Evolutionary conservation across 2,888 invertebrate genomes (phyloP).

Genomic region (Deilephila elpenor): DNA sequence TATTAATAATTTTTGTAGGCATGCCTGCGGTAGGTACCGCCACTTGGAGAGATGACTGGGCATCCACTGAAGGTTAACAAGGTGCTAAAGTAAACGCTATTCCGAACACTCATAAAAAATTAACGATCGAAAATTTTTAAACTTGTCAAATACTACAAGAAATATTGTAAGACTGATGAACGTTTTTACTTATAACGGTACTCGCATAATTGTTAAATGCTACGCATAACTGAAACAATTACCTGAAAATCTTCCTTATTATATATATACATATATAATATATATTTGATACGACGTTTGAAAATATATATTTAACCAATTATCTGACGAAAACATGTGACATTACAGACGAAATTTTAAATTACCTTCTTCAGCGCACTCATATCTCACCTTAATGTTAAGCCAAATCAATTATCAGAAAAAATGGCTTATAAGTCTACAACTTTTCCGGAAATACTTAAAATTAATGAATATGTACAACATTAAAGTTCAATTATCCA

Average conservation of each 20-base stretch:
- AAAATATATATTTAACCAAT: too few species aligned
- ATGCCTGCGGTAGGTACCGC: slow-evolving; percentile 72
- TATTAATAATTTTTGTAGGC: slow-evolving; percentile 42
- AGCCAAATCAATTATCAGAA: too few species aligned
- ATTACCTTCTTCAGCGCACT: too few species aligned
- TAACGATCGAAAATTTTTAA: slow-evolving; percentile 53
- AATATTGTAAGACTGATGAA: slow-evolving; percentile 45
- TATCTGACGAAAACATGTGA: too few species aligned
- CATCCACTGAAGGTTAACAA: slow-evolving; percentile 74
- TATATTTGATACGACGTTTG: neutral
- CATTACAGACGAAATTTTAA: too few species aligned
- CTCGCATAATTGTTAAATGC: neutral
- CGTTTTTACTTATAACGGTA: slow-evolving; percentile 32
- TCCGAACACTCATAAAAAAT: slow-evolving; percentile 69
- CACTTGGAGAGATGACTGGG: slow-evolving; percentile 56
- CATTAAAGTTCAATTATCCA: too few species aligned
- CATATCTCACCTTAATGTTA: too few species aligned
- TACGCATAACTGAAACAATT: neutral
- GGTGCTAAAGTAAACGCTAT: slow-evolving; percentile 78
- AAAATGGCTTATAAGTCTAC: too few species aligned
- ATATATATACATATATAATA: neutral
- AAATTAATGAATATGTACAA: too few species aligned
- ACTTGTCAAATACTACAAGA: slow-evolving; percentile 57
- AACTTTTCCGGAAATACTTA: too few species aligned
- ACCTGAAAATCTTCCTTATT: neutral